Percentiles rank a stretch among this genome's conserved stretches.
These are phyloP conservation scores for Phainopepla nitens DNA, from an alignment of 2,113 vertebrate genomes.

Conservation along the genomic window DNA sequence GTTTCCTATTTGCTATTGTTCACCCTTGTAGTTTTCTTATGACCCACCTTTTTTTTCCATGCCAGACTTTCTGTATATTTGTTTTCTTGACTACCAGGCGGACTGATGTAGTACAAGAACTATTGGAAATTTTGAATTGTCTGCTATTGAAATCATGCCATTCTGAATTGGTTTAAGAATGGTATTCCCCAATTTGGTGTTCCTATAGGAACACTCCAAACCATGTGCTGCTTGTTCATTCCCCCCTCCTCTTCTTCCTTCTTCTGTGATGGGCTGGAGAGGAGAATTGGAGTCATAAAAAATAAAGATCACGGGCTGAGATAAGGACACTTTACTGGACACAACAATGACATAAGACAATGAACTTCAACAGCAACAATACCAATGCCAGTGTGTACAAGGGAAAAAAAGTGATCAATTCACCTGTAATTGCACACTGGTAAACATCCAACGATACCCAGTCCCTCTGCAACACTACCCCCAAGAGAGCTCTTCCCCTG, in stretches of 20 bases:
- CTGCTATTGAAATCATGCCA: not conserved
- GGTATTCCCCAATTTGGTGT: not conserved
- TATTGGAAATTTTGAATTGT: not conserved
- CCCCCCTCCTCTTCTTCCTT: not conserved
- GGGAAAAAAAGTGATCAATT: not conserved
- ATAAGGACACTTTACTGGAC: not conserved
- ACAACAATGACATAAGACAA: not conserved
- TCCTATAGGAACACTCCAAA: not conserved
- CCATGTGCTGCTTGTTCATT: not conserved
- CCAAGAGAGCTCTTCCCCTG: not conserved
- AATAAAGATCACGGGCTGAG: not conserved
- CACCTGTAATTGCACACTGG: not conserved
- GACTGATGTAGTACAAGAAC: not conserved
- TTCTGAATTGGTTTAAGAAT: not conserved
- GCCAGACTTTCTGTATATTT: not conserved
- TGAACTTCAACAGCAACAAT: not conserved
- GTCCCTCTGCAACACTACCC: fast-evolving
- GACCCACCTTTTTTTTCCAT: not conserved
- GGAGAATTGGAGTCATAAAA: not conserved
- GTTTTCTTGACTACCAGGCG: not conserved
- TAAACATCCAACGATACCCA: not conserved
- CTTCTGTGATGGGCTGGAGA: not conserved
- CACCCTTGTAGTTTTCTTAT: not conserved
- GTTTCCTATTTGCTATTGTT: not conserved
- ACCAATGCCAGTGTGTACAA: not conserved